Conservation (phyloP, 2,888 invertebrate genomes). For the Mayetiola destructor region DNA sequence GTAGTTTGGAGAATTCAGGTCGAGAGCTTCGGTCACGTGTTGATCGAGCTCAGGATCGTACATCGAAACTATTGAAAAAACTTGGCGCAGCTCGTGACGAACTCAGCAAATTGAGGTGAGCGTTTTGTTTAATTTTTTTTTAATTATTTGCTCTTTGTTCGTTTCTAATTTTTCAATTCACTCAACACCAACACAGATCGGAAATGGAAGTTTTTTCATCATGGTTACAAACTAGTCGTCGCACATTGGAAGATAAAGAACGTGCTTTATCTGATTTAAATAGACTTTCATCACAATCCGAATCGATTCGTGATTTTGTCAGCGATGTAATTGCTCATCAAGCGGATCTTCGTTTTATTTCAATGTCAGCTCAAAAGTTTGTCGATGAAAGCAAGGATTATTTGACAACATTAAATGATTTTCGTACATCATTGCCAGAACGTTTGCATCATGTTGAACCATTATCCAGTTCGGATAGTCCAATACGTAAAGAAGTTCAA, state of each 20-base stretch:
- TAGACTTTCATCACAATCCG: constrained; percentile 52
- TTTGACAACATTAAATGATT: constrained; percentile 67
- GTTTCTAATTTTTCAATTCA: constrained; percentile 20
- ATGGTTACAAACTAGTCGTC: constrained; percentile 72
- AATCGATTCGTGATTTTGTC: constrained; percentile 75
- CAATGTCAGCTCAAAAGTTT: constrained; percentile 92
- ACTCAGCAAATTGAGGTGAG: constrained; percentile 54
- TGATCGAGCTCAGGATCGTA: constrained; percentile 66
- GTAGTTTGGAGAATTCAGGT: constrained; percentile 73
- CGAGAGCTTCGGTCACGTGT: constrained; percentile 68
- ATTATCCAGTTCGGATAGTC: constrained; percentile 51
- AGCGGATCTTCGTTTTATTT: constrained; percentile 87
- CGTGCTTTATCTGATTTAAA: constrained; percentile 62
- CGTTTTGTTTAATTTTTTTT: background rate
- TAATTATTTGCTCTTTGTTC: constrained; percentile 1
- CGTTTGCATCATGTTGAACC: constrained; percentile 66
- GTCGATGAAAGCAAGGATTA: constrained; percentile 91
- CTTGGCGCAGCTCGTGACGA: constrained; percentile 72
- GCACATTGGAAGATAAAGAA: constrained; percentile 72
- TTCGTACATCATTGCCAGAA: constrained; percentile 69
- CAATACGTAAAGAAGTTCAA: constrained; percentile 63
- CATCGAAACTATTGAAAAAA: constrained; percentile 60
- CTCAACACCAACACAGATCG: constrained; percentile 44
- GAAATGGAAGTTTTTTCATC: constrained; percentile 67
- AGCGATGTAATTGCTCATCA: constrained; percentile 91